These are phyloP conservation scores for Montipora cactus DNA, from an alignment of 64 coral and sea anemone genomes.

Conservation along the genomic window DNA sequence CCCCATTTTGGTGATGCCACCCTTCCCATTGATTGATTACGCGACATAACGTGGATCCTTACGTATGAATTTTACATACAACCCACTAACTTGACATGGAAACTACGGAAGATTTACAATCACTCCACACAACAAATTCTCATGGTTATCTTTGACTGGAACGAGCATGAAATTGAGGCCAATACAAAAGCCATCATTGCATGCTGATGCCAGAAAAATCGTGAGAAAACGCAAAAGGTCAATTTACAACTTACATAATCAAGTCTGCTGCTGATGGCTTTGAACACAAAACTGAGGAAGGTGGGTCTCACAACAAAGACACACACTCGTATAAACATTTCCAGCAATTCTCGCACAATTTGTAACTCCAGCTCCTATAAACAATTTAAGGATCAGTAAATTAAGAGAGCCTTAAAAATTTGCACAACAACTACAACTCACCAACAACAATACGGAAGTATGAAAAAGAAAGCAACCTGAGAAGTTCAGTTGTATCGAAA, in stretches of 20 bases:
- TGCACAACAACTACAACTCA: no score
- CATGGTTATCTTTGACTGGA: no score
- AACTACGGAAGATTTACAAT: no score
- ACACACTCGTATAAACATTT: conserved; percentile 77
- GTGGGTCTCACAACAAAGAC: conserved; percentile 75
- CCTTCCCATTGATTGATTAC: no score
- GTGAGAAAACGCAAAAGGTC: neutral
- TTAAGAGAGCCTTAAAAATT: neutral
- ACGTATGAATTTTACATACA: no score
- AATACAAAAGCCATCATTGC: neutral
- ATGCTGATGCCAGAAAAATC: no score
- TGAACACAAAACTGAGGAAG: conserved; percentile 81
- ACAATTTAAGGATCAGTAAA: neutral
- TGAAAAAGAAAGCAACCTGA: no score
- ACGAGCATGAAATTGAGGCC: neutral
- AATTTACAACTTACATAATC: conserved; percentile 82
- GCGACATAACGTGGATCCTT: no score
- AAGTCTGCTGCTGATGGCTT: conserved; percentile 88
- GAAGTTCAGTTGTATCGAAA: no score
- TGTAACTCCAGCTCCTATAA: conserved; percentile 83
- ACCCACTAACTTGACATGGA: no score
- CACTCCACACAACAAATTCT: no score
- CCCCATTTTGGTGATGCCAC: no score
- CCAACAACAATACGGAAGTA: neutral
- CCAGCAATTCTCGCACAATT: conserved; percentile 77